Evolutionary conservation across 2,113 vertebrate species (phyloP), one percentile per base, ranked within the genome.

Genomic region (Bombycilla garrulus): DNA sequence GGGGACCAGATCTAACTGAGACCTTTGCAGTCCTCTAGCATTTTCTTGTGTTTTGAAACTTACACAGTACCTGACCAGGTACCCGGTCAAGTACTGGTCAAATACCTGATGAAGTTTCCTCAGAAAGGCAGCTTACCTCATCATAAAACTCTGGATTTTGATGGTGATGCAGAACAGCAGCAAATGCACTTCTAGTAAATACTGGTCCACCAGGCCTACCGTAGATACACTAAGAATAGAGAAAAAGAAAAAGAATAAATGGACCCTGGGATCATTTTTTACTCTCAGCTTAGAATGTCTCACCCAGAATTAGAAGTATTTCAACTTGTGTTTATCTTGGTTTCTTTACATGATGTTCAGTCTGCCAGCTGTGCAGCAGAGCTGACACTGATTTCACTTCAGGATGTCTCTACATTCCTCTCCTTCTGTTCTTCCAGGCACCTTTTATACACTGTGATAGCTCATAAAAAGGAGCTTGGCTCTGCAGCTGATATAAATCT

Each of bases 111-210:
- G n/a, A n/a, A n/a, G n/a, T 73, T 47, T 40, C 65, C 57, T 82
- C 38, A 79, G 60, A 82, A 77, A 91, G 66, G 74, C 25, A 83
- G 38, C 96, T 98, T 96, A 99, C 99, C 98, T 99, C 99, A 88
- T 99, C 99, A 90, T 99, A 99, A 97, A 99, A 99, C 92, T 99
- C 99, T 21, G 99, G 99, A 97, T 98, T 99, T 91, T 99, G 99
- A 71, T 99, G 99, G 92, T 99, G 99, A 97, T 99, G 99, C 45
- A 99, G 96, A 82, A 99, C 99, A 38, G 98, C 96, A 95, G 99
- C 98, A 91, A 99, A 98, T 8, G 98, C 98, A 92, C 98, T 99
- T 97, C 98, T 99, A 47, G 98, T 98, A 98, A 99, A 99, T 83
- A 99, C 72, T 15, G 98, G 98, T 77, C 99, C 98, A 35, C 99